Percentiles rank a stretch among this genome's conserved stretches.
Evolutionary conservation across 2,797 vertebrate genomes (phyloP).

Genomic region (Schizopygopsis pylzovi): DNA sequence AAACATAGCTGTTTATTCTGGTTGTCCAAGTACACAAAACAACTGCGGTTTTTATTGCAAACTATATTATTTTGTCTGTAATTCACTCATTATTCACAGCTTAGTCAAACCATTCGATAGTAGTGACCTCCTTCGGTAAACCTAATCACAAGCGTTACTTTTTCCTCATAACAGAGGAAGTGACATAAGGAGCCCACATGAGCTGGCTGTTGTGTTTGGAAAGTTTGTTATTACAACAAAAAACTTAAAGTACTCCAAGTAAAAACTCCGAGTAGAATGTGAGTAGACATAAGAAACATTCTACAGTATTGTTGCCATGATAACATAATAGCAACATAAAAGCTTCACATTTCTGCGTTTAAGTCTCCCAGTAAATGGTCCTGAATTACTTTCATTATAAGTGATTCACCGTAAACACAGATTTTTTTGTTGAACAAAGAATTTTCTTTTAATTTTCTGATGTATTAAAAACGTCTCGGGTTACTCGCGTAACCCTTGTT

Average conservation of each 20-base stretch:
- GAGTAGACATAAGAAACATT: neutral
- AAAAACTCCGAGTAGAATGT: neutral
- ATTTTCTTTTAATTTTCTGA: constrained; percentile 11
- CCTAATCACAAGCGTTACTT: constrained; percentile 26
- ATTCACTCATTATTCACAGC: neutral
- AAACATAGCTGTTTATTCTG: neutral
- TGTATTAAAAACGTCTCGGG: constrained; percentile 21
- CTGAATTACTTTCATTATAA: neutral
- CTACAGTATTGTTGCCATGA: neutral
- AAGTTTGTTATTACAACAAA: constrained; percentile 7
- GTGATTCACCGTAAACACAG: neutral
- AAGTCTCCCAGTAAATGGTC: neutral
- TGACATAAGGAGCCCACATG: constrained; percentile 10
- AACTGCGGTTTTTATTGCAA: neutral
- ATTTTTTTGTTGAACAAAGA: neutral
- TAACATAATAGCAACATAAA: neutral
- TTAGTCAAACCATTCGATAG: neutral
- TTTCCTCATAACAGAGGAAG: neutral
- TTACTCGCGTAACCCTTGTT: too few species aligned
- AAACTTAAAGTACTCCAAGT: neutral
- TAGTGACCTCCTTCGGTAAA: neutral
- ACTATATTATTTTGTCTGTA: neutral
- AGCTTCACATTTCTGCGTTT: neutral
- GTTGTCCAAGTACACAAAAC: neutral
- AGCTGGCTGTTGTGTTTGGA: constrained; percentile 10